Base-by-base conservation (phyloP, 30 jellyfish, hydroid and myxozoan genomes). In the Aurelia coerulea region DNA sequence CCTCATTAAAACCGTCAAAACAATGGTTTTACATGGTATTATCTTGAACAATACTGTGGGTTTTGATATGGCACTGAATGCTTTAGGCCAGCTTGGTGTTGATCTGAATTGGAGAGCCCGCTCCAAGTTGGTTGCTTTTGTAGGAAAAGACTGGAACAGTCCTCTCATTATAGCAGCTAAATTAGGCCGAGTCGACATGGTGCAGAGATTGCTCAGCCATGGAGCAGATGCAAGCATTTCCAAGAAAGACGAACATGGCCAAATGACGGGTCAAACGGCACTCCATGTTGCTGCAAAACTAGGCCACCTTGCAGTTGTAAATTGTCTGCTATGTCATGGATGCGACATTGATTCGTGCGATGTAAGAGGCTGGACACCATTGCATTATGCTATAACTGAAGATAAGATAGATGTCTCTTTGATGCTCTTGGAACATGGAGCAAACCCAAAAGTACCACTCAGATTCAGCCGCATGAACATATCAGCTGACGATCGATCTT, bases 101-200 rank as follows among this genome's bases (percentile, higher is more conserved):
- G 51, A 54, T 16, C 70, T 73, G 13, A 73, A 73, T 51, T 73
- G 84, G 84, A 73, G 84, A 49, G 84, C 72, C n/a, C 53, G 37
- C 18, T 51, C 31, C 17, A 41, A 17, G 41, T 8, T 15, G 13
- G 17, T 33, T 4, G 33, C 7, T 2, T 7, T 19, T 9, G 4
- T 8, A 19, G 72, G 70, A 73, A 39, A 73, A 2, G 53, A 23
- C 39, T 73, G 33, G 68, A 34, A 23, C 64, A 34, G 70, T 8
- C 84, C 84, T 3, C 42, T 73, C 2, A 19, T 66, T 31, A 17
- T 34, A 8, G 84, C 84, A 39, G 69, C 70, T 12, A 2, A 46
- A 41, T 73, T 49, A 73, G 70, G 84, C 70, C 34, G 69, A 11
- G 5, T 14, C 7, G 51, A 8, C 16, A 73, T 73, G 56, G 84